Evolutionary conservation across 2,113 vertebrate species (phyloP).

Genomic region (Calyptommatus sinebrachiatus): DNA sequence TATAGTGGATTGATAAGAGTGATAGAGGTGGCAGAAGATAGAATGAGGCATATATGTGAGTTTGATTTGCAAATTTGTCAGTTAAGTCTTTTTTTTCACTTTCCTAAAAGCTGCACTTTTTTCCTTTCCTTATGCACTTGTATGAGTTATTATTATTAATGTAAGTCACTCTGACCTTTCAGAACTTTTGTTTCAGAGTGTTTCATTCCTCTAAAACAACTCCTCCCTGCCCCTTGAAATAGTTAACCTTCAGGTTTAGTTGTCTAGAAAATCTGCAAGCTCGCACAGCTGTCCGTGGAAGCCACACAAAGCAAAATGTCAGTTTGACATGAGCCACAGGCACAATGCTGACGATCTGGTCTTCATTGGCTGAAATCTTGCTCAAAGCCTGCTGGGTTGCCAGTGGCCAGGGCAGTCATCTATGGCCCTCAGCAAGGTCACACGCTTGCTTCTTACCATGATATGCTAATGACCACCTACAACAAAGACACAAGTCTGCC

Average conservation of each 20-base stretch:
- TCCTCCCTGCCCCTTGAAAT: not conserved
- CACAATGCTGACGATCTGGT: not conserved
- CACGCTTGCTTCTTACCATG: not conserved
- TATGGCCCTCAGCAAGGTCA: not conserved
- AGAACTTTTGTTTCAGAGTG: not conserved
- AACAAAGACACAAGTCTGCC: not conserved
- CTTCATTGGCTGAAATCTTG: not conserved
- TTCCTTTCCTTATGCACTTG: not conserved
- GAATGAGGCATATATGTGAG: too few relatives aligned
- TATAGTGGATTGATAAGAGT: too few relatives aligned
- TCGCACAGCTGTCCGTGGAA: not conserved
- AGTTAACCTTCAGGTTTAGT: slow-evolving; percentile 17
- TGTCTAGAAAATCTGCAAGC: slow-evolving; percentile 16
- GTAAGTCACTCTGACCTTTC: not conserved
- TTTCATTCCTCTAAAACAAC: not conserved
- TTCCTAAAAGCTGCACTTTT: not conserved
- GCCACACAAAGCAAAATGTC: slow-evolving; percentile 1
- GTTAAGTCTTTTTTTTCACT: not conserved
- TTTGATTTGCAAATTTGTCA: not conserved
- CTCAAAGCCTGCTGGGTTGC: not conserved
- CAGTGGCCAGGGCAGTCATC: not conserved
- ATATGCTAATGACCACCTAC: too few relatives aligned
- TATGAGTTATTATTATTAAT: not conserved
- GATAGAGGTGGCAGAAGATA: too few relatives aligned
- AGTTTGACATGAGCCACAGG: slow-evolving; percentile 1